phyloP scores from a whole-genome alignment of 2,888 invertebrate species.

The Aromia moschata region DNA sequence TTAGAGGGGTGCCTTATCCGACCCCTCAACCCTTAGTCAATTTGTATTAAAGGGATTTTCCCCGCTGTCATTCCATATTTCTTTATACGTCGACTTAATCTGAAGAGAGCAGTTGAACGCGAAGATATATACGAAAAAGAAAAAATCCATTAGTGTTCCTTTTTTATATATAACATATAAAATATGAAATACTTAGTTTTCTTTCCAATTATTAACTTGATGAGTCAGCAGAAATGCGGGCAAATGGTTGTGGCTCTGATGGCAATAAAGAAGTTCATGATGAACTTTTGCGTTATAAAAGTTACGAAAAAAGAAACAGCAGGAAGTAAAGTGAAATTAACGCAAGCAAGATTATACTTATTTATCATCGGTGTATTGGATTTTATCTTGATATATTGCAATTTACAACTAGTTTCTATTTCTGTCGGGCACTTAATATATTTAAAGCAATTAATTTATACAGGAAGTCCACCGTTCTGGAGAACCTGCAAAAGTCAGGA shows the following conservation, averaged over 20 bases:
- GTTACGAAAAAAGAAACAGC: not conserved
- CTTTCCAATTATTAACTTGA: conserved; percentile 11
- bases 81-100: conserved; percentile 38
- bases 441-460: no score
- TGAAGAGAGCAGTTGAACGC: conserved; percentile 37
- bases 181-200: conserved; percentile 22
- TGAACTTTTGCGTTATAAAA: not conserved
- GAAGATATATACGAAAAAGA: conserved; percentile 33
- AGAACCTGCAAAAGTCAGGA: no score
- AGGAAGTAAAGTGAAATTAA: not conserved
- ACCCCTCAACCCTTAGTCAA: conserved; percentile 38
- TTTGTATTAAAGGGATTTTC: conserved; percentile 44
- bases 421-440: no score
- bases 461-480: no score
- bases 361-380: no score
- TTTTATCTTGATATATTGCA: no score
- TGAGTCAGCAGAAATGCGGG: conserved; percentile 19
- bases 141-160: conserved; percentile 21
- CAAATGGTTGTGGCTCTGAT: conserved; percentile 15
- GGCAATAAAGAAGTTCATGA: not conserved
- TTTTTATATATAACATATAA: no score
- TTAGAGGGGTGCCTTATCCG: conserved; percentile 36
- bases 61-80: conserved; percentile 43
- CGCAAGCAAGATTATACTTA: no score
- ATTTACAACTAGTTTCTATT: no score